A percentile compares a stretch with the other conserved stretches of the same genome.
phyloP scores from a whole-genome alignment of 2,888 invertebrate species.

The Leptarthrus brevirostris region DNA sequence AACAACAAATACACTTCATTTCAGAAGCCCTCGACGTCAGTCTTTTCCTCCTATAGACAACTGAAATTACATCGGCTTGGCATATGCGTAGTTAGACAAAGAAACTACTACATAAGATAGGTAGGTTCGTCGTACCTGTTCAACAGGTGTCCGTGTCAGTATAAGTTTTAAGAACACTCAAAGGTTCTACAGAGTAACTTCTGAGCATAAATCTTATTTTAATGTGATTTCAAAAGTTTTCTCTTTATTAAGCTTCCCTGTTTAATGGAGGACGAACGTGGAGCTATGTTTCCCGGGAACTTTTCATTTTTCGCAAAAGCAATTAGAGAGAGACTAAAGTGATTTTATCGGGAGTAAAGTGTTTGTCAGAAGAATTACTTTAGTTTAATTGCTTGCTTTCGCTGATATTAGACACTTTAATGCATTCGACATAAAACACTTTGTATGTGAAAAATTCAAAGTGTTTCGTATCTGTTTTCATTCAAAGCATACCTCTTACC shows the following conservation, averaged over 20 bases:
- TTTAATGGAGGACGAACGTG: not conserved
- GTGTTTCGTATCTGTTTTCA: too few species aligned
- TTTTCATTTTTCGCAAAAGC: not conserved
- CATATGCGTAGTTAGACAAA: not conserved
- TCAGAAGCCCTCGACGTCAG: not conserved
- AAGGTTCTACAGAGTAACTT: not conserved
- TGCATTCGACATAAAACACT: too few species aligned
- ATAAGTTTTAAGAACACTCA: not conserved
- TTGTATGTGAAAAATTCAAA: too few species aligned
- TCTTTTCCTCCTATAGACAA: not conserved
- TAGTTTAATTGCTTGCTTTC: not conserved
- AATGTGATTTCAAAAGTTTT: conserved; percentile 13
- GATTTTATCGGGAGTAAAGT: not conserved
- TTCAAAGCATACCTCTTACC: too few species aligned
- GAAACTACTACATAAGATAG: too few species aligned
- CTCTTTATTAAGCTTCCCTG: not conserved
- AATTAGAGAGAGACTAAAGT: not conserved
- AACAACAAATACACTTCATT: not conserved
- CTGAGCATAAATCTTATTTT: conserved; percentile 1
- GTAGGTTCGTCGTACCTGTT: not conserved
- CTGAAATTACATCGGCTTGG: not conserved
- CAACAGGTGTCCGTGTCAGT: conserved; percentile 1
- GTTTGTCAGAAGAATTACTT: not conserved
- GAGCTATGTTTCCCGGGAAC: not conserved
- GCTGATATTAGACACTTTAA: too few species aligned